Conservation (phyloP, 2,113 vertebrate species). For the Carlito syrichta region DNA sequence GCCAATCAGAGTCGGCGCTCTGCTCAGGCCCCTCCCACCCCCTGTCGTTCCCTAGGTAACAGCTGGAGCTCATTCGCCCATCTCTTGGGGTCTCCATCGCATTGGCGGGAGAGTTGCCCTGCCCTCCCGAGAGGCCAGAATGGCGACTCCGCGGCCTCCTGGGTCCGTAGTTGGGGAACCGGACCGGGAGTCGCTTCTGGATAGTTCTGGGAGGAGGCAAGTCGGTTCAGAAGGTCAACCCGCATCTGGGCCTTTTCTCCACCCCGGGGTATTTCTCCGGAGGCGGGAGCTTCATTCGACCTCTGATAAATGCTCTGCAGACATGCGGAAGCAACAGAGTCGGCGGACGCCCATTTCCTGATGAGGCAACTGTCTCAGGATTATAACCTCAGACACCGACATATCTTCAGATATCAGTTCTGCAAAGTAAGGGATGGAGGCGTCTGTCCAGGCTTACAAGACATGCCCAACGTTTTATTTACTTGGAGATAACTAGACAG, state of each 20-base stretch:
- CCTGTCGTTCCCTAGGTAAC: not conserved
- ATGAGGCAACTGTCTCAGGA: not conserved
- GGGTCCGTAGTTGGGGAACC: too few species aligned
- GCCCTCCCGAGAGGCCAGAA: accelerated
- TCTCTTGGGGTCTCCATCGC: not conserved
- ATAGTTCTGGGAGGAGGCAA: not conserved
- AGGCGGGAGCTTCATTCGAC: not conserved
- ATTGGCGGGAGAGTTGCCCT: not conserved
- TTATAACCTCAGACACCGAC: not conserved
- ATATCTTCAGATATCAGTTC: not conserved
- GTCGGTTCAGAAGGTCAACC: accelerated
- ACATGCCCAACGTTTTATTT: not conserved
- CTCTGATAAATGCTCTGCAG: not conserved
- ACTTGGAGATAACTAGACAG: not conserved
- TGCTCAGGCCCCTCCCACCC: not conserved
- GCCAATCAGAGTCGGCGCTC: not conserved
- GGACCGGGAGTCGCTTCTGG: not conserved
- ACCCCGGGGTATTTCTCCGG: not conserved
- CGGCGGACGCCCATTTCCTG: not conserved
- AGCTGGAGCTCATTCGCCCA: accelerated
- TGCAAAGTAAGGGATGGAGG: not conserved
- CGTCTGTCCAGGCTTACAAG: not conserved
- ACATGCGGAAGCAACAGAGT: not conserved
- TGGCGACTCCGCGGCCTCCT: too few species aligned
- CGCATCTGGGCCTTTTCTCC: not conserved